These are phyloP conservation scores for Apodemus sylvaticus DNA, from an alignment of 2,113 vertebrate species.

Conservation along the genomic window DNA sequence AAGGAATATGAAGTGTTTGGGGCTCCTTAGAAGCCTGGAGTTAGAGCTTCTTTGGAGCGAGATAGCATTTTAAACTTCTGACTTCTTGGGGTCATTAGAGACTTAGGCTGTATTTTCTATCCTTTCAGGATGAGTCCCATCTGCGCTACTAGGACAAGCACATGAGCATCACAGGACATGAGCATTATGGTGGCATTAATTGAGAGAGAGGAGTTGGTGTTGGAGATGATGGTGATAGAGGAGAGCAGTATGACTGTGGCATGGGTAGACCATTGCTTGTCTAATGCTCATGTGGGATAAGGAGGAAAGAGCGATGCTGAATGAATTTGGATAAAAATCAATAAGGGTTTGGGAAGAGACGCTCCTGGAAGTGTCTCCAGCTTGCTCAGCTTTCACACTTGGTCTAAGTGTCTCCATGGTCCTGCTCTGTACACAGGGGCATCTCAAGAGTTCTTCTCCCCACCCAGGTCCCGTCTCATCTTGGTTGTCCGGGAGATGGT, in stretches of 20 bases:
- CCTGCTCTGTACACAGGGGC: background rate
- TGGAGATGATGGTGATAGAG: background rate
- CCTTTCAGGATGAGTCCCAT: background rate
- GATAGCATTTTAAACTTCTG: too few relatives aligned
- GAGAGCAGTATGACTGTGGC: background rate
- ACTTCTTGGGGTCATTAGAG: too few relatives aligned
- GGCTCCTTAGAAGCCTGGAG: too few relatives aligned
- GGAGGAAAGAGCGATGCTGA: background rate
- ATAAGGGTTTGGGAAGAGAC: background rate
- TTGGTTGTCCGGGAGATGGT: background rate
- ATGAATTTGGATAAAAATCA: background rate
- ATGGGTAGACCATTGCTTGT: background rate
- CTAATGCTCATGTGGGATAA: background rate
- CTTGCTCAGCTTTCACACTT: background rate
- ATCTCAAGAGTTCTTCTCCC: background rate
- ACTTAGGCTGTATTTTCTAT: too few relatives aligned
- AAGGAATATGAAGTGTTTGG: too few relatives aligned
- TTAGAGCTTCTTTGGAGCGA: too few relatives aligned
- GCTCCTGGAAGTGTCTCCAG: background rate
- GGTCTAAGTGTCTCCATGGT: background rate
- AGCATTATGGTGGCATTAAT: background rate
- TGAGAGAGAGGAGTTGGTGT: background rate
- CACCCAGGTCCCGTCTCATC: background rate
- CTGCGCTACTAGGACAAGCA: background rate
- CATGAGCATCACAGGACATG: background rate